Conservation (phyloP, 2,888 invertebrate genomes). For the Nasonia oneida region DNA sequence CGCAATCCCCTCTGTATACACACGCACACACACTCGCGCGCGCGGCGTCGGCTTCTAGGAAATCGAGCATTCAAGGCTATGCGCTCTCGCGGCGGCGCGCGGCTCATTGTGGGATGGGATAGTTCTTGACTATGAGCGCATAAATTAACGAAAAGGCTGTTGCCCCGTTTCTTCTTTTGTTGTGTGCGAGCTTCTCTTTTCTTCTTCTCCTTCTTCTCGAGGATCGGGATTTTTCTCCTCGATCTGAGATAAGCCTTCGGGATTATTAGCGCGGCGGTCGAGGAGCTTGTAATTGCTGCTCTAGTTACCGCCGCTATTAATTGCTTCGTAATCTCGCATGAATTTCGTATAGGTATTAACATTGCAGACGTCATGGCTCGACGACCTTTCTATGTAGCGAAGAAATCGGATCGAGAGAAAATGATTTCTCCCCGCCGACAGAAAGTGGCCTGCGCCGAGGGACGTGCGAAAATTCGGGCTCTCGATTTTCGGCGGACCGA, state of each 20-base stretch:
- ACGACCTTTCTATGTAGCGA: too few relatives aligned
- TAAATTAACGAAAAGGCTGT: constrained; percentile 25
- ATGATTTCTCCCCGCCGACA: not conserved
- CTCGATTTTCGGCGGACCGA: not conserved
- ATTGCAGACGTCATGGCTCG: too few relatives aligned
- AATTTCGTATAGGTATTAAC: too few relatives aligned
- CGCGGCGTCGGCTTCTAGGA: constrained; percentile 40
- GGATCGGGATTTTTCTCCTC: too few relatives aligned
- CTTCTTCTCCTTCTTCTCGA: not conserved
- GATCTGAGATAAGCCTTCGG: not conserved
- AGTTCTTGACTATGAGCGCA: not conserved
- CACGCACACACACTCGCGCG: too few relatives aligned
- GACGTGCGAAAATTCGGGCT: not conserved
- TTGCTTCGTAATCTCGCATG: not conserved
- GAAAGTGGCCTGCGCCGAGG: too few relatives aligned
- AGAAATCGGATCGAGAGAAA: not conserved
- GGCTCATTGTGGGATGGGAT: not conserved
- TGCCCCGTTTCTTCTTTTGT: not conserved
- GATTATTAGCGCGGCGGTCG: not conserved
- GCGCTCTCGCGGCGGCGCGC: not conserved
- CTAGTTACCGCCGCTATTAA: not conserved
- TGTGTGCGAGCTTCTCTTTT: not conserved
- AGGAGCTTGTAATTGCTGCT: not conserved
- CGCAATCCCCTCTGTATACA: constrained; percentile 5
- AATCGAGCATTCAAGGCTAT: constrained; percentile 43